Evolutionary conservation across 2,888 invertebrate species (phyloP), one percentile per base, ranked within the genome.

Genomic region (Incurvaria masculella): DNA sequence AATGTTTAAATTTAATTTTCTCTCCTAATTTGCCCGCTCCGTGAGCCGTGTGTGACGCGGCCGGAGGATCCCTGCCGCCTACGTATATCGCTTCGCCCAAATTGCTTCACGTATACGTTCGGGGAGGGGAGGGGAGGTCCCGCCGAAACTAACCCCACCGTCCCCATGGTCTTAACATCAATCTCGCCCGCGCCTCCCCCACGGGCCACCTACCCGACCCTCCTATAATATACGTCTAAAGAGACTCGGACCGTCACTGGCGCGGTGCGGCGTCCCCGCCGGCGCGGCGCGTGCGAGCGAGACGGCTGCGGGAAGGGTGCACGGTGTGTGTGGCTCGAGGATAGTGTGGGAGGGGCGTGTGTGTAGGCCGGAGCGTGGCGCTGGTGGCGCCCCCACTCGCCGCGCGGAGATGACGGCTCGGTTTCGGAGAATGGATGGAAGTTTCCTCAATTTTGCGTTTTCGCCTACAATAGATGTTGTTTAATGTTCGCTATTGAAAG

Each of bases 391-490:
- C 4, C 5, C 41, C 46, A 1, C 39, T 19, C 23, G 40, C 40
- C 63, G 19, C 21, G 33, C 19, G 49, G 43, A 55, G 20, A 57
- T 59, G 23, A 58, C 52, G 20, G 23, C 23, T 23, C 23, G 23
- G 23, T 23, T 23, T 23, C 72, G 69, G 74, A 76, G 78, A 78
- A 78, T 75, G 75, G 76, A 78, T 78, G 78, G 74, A 76, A 76
- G 76, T 76, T 78, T 78, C 75, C 78, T 75, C 75, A 78, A 78
- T 78, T 78, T 76, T 74, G 71, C 75, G 73, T 75, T 76, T 74
- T 75, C 74, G 66, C 71, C 73, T 73, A 78, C 78, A 78, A 78
- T 74, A 72, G 69, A 69, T 67, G 66, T 66, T 76, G 76, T 76
- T 76, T 76, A 76, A 76, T 78, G 76, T 75, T 78, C 74, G 5